phyloP scores from a whole-genome alignment of 2,888 invertebrate species.

The Bimastos eiseni region DNA sequence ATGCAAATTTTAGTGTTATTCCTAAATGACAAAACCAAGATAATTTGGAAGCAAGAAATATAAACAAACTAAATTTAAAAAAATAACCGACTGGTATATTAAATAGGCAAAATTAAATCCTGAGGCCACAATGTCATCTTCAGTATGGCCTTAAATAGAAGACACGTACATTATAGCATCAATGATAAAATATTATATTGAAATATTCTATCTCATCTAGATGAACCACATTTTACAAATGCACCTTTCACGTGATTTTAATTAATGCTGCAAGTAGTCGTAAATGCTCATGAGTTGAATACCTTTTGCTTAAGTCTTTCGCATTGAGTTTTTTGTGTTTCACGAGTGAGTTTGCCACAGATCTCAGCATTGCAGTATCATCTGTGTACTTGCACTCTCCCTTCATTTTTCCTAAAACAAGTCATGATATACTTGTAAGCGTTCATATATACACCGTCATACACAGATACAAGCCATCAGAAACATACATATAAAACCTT shows the following conservation, averaged over 20 bases:
- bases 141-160: neutral
- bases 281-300: slow-evolving; percentile 35
- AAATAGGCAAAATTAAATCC: neutral
- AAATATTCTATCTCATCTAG: neutral
- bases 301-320: slow-evolving; percentile 69
- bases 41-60: neutral
- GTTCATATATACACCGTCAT: neutral
- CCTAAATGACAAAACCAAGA: neutral
- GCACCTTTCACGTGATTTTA: neutral
- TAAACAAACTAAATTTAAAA: neutral
- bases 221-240: neutral
- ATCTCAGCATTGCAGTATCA: slow-evolving; percentile 74
- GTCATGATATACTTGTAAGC: neutral
- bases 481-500: too few species aligned
- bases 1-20: neutral
- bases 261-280: neutral
- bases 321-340: slow-evolving; percentile 67
- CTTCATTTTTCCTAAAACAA: slow-evolving; percentile 13
- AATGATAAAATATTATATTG: neutral
- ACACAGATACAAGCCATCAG: too few species aligned
- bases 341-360: slow-evolving; percentile 69
- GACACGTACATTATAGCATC: too few species aligned
- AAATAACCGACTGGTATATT: neutral
- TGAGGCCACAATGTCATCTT: neutral
- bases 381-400: slow-evolving; percentile 65